phyloP scores from a whole-genome alignment of 2,888 invertebrate genomes.

The Steinernema scapterisci region DNA sequence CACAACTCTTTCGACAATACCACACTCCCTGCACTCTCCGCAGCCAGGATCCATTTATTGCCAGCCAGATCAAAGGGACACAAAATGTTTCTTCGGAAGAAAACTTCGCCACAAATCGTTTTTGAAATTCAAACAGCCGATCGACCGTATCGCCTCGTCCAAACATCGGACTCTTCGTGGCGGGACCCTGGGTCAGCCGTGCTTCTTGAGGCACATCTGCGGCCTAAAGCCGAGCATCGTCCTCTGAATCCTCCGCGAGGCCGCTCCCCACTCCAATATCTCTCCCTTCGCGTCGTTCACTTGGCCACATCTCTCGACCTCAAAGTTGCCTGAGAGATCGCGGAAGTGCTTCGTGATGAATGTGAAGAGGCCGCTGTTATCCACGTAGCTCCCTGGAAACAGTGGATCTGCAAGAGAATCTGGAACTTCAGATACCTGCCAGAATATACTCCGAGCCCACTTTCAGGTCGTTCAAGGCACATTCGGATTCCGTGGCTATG shows the following conservation, averaged over 20 bases:
- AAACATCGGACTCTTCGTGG: constrained; percentile 1
- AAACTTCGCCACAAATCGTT: too few relatives aligned
- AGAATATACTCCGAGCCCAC: constrained; percentile 1
- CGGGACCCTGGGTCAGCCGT: background rate
- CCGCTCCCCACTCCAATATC: background rate
- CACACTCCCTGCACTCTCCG: too few relatives aligned
- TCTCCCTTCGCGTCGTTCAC: background rate
- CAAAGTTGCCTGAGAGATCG: background rate
- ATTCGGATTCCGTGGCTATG: background rate
- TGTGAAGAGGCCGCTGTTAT: background rate
- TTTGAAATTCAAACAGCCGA: too few relatives aligned
- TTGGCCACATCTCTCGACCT: background rate
- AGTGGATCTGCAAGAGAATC: background rate
- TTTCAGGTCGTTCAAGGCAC: constrained; percentile 8
- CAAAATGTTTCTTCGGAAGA: too few relatives aligned
- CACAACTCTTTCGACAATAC: too few relatives aligned
- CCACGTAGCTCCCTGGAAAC: background rate
- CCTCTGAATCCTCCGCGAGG: background rate
- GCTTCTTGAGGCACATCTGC: background rate
- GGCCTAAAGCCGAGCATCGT: background rate
- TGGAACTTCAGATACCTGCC: background rate
- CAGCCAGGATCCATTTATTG: too few relatives aligned
- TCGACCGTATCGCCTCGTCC: background rate
- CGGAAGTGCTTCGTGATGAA: constrained; percentile 18
- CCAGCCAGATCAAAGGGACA: too few relatives aligned